phyloP scores from a whole-genome alignment of 1,140 invertebrate species.

The Bemisia tabaci region DNA sequence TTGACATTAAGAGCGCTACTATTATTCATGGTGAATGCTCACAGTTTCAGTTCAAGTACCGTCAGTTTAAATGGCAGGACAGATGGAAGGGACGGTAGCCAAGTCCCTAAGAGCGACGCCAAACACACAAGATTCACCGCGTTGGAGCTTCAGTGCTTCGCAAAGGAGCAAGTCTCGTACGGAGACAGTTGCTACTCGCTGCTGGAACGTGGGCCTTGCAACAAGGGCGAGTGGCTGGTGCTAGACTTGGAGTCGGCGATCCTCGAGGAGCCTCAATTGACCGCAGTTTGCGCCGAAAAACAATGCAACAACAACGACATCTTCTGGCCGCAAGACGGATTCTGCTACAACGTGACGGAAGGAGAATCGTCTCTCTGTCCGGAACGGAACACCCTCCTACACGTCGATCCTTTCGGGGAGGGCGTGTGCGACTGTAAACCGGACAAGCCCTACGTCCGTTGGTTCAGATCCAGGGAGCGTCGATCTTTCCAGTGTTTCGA shows the following conservation, averaged over 20 bases:
- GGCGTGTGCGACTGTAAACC: conserved; percentile 5
- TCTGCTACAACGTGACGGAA: conserved; percentile 4
- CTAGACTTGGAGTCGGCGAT: conserved; percentile 5
- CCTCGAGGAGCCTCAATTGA: not conserved
- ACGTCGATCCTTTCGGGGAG: conserved; percentile 6
- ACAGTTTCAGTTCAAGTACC: no score
- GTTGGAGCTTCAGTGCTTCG: not conserved
- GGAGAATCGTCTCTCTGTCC: not conserved
- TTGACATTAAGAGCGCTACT: no score
- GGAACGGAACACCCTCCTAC: not conserved
- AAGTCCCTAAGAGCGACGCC: no score
- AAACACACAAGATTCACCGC: not conserved
- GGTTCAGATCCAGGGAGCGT: not conserved
- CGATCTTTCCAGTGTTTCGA: not conserved
- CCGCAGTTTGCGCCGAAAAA: conserved; percentile 1
- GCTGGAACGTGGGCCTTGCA: conserved; percentile 2
- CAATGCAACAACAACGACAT: conserved; percentile 3
- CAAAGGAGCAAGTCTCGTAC: conserved; percentile 3
- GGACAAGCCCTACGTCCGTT: not conserved
- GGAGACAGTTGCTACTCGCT: conserved; percentile 4
- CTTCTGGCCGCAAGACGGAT: conserved; percentile 6
- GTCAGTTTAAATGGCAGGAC: no score
- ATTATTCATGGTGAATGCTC: no score
- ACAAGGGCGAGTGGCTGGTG: not conserved
- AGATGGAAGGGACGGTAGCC: no score